These are phyloP conservation scores for Drepana falcataria DNA, from an alignment of 2,888 invertebrate species.

Conservation along the genomic window DNA sequence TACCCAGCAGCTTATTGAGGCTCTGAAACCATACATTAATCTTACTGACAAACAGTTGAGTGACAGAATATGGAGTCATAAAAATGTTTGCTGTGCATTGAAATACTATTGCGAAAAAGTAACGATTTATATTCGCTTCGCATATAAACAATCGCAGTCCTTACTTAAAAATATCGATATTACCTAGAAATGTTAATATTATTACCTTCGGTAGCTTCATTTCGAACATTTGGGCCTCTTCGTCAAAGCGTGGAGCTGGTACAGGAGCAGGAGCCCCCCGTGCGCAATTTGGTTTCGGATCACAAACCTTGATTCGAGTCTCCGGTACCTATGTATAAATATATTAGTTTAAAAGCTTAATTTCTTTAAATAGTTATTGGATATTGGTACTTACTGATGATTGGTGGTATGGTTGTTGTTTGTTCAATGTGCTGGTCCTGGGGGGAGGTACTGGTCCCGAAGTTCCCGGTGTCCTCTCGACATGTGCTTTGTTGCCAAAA, in stretches of 20 bases:
- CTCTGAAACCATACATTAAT: constrained; percentile 73
- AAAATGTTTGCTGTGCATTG: constrained; percentile 21
- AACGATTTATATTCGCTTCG: not conserved
- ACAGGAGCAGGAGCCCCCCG: constrained; percentile 70
- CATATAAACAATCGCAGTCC: not conserved
- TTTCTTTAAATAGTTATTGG: not conserved
- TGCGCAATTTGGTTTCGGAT: constrained; percentile 92
- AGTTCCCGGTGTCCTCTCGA: constrained; percentile 85
- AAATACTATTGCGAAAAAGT: constrained; percentile 14
- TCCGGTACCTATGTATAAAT: constrained; percentile 80
- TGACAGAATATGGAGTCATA: not conserved
- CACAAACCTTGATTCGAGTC: constrained; percentile 96
- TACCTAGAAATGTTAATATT: too few relatives aligned
- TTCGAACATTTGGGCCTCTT: constrained; percentile 80
- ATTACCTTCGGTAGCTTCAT: constrained; percentile 48
- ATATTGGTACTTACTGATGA: constrained; percentile 46
- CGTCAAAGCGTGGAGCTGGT: constrained; percentile 46
- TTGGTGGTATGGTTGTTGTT: constrained; percentile 64
- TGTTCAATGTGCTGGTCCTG: constrained; percentile 82
- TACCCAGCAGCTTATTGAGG: constrained; percentile 93
- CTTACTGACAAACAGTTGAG: constrained; percentile 12
- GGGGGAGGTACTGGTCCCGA: constrained; percentile 79
- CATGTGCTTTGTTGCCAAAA: constrained; percentile 91
- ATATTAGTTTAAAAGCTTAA: not conserved
- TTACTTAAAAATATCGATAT: too few relatives aligned